A percentile compares a stretch with the other conserved stretches of the same genome.
Evolutionary conservation across 2,113 vertebrate species (phyloP).

Genomic region (Microcebus lehilahytsara): DNA sequence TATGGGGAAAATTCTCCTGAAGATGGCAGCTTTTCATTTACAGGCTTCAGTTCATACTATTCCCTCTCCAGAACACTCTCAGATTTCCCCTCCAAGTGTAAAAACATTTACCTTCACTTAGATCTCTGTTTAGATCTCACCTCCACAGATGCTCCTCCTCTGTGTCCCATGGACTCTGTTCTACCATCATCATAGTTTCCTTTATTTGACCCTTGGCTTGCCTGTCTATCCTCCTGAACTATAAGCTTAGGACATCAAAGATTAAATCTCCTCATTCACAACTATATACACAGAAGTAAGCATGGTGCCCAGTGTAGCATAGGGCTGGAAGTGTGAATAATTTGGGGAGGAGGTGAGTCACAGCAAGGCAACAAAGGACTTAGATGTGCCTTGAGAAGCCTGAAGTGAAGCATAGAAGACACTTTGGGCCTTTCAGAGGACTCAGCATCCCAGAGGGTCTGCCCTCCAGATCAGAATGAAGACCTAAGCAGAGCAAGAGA

Average conservation of each 20-base stretch:
- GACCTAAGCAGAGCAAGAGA: neutral
- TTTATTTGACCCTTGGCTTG: neutral
- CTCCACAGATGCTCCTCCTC: neutral
- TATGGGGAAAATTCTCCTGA: neutral
- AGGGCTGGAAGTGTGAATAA: neutral
- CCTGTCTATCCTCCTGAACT: neutral
- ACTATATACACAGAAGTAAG: neutral
- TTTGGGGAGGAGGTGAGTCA: neutral
- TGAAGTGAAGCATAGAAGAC: neutral
- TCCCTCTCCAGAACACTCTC: neutral
- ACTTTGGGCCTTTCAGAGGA: neutral
- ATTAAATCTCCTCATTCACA: neutral
- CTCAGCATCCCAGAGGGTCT: neutral
- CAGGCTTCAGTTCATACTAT: neutral
- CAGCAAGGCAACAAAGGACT: neutral
- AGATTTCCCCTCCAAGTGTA: neutral
- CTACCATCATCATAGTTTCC: neutral
- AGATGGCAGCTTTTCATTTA: slow-evolving; percentile 54
- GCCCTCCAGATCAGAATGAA: neutral
- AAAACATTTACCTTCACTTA: neutral
- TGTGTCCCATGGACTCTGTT: neutral
- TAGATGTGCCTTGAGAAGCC: neutral
- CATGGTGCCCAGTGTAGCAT: neutral
- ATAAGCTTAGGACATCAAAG: neutral
- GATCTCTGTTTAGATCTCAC: neutral